Percentiles rank a stretch among this genome's conserved stretches.
These are phyloP conservation scores for Calameuta pallipes DNA, from an alignment of 2,888 invertebrate genomes.

Conservation along the genomic window DNA sequence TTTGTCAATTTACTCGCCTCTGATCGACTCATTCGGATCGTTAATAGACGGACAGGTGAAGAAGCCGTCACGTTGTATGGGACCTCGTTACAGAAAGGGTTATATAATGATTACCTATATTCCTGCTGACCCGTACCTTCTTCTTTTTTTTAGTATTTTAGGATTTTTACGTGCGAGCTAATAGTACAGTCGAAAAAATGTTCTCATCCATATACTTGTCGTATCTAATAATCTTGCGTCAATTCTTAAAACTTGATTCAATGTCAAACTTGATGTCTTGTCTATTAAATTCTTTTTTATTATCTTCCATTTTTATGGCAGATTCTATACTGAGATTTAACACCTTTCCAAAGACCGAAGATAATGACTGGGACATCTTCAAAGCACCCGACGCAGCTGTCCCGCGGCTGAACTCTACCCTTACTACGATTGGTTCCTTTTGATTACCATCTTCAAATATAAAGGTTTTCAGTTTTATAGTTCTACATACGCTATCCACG, in stretches of 20 bases:
- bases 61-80: not conserved
- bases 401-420: not conserved
- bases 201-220: not conserved
- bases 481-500: not conserved
- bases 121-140: conserved; percentile 14
- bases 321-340: not conserved
- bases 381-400: not conserved
- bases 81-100: not conserved
- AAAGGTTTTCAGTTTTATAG: not conserved
- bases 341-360: not conserved
- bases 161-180: not conserved
- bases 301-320: not conserved
- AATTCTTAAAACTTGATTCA: not conserved
- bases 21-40: not conserved
- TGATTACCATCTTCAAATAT: not conserved
- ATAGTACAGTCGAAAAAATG: not conserved
- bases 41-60: not conserved
- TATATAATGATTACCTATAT: not conserved
- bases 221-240: not conserved
- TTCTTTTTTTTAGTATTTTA: conserved; percentile 25
- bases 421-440: not conserved
- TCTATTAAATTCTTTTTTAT: not conserved
- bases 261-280: not conserved
- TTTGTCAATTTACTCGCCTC: not conserved
- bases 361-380: not conserved